Percentiles rank a stretch among this genome's conserved stretches.
Conservation (phyloP, 2,888 invertebrate genomes). For the Plebejus melissa region DNA sequence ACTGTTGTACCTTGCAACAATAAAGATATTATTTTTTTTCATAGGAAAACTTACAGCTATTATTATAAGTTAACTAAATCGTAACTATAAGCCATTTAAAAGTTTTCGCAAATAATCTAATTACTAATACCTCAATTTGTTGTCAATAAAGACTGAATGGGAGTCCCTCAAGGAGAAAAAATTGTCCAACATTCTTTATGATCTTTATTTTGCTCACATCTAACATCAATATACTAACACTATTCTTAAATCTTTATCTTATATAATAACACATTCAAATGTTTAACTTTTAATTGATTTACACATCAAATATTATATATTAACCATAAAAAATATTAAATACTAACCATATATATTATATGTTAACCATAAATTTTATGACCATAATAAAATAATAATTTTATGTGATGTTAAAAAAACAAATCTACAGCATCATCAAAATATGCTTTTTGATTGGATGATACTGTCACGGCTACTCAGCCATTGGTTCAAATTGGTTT, state of each 20-base stretch:
- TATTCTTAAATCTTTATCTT: background rate
- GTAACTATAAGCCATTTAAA: too few relatives aligned
- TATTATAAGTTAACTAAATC: too few relatives aligned
- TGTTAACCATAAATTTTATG: background rate
- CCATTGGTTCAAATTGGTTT: too few relatives aligned
- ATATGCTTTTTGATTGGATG: too few relatives aligned
- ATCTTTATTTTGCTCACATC: constrained; percentile 1
- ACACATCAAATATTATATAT: background rate
- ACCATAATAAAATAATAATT: background rate
- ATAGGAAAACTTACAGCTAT: too few relatives aligned
- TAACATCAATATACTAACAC: background rate
- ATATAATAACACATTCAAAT: background rate
- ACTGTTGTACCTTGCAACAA: background rate
- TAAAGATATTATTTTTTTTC: background rate
- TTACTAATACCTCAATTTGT: background rate
- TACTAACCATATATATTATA: background rate
- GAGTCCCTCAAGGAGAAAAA: background rate
- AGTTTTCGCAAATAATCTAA: background rate
- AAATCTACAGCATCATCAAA: too few relatives aligned
- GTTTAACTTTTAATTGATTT: background rate
- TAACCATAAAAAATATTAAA: too few relatives aligned
- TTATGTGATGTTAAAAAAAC: too few relatives aligned
- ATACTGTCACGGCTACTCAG: too few relatives aligned
- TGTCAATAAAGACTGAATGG: background rate
- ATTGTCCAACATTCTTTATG: constrained; percentile 1